These are phyloP conservation scores for Nemotelus pantherinus DNA, from an alignment of 2,888 invertebrate genomes.

Conservation along the genomic window DNA sequence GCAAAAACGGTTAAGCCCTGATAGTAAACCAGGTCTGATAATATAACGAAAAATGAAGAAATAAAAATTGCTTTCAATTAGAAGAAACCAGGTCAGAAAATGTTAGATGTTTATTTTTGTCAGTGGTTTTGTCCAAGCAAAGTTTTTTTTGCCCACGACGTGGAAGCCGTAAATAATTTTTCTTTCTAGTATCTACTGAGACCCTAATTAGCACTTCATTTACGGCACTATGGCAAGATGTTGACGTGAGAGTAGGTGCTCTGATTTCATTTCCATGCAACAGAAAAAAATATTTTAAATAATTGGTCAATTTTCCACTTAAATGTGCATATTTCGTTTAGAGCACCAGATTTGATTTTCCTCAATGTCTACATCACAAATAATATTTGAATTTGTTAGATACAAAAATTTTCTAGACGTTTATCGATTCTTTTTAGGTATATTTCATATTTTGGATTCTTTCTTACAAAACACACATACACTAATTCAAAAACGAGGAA, in stretches of 20 bases:
- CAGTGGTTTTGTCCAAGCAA: no score
- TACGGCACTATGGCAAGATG: not conserved
- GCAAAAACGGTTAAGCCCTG: no score
- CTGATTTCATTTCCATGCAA: not conserved
- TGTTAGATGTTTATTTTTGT: no score
- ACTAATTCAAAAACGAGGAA: no score
- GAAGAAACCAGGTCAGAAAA: no score
- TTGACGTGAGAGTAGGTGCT: not conserved
- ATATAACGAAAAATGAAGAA: no score
- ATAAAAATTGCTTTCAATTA: no score
- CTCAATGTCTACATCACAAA: not conserved
- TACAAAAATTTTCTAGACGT: not conserved
- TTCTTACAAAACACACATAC: not conserved
- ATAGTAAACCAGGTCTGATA: no score
- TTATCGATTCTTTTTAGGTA: not conserved
- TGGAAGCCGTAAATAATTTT: no score
- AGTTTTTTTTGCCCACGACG: no score
- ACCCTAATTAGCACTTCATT: constrained; percentile 27
- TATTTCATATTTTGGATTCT: not conserved
- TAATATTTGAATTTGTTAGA: not conserved
- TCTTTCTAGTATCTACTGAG: not conserved
- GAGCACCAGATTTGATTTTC: not conserved
- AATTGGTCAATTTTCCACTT: no score
- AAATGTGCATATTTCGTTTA: not conserved
- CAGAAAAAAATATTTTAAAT: not conserved